A percentile compares a stretch with the other conserved stretches of the same genome.
Conservation (phyloP, 35 echinoderm and acorn worm genomes). For the Anneissia japonica region DNA sequence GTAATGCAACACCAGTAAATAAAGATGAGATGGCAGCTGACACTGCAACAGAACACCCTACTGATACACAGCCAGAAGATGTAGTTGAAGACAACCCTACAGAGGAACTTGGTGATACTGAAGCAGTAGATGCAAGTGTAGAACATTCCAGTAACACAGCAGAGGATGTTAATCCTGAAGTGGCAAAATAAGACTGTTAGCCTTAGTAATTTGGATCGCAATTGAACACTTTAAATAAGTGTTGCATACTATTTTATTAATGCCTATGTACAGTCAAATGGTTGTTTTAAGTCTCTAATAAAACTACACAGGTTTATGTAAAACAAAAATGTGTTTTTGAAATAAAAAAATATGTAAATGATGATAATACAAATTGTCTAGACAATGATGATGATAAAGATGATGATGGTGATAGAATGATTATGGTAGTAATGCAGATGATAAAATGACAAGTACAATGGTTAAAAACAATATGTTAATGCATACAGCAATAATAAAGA, state of each 20-base stretch:
- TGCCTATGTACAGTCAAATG: too few species aligned
- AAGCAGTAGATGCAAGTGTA: neutral
- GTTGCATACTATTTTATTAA: neutral
- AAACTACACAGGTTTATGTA: neutral
- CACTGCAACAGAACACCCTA: neutral
- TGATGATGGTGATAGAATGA: constrained; percentile 7
- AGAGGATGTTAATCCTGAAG: neutral
- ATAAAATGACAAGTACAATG: too few species aligned
- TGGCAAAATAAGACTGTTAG: neutral
- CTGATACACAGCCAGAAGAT: neutral
- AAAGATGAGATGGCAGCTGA: neutral
- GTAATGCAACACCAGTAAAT: neutral
- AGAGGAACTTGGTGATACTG: neutral
- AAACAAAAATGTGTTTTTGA: neutral
- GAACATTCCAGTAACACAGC: neutral
- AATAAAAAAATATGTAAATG: neutral
- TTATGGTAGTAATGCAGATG: too few species aligned
- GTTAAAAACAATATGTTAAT: too few species aligned
- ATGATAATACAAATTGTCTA: neutral
- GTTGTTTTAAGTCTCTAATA: neutral
- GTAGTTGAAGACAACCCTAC: neutral
- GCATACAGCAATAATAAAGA: too few species aligned
- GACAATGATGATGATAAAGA: constrained; percentile 13
- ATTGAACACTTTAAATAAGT: neutral
- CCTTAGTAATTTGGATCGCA: neutral